phyloP scores from a whole-genome alignment of 2,113 vertebrate species.

The Mormoops blainvillei region DNA sequence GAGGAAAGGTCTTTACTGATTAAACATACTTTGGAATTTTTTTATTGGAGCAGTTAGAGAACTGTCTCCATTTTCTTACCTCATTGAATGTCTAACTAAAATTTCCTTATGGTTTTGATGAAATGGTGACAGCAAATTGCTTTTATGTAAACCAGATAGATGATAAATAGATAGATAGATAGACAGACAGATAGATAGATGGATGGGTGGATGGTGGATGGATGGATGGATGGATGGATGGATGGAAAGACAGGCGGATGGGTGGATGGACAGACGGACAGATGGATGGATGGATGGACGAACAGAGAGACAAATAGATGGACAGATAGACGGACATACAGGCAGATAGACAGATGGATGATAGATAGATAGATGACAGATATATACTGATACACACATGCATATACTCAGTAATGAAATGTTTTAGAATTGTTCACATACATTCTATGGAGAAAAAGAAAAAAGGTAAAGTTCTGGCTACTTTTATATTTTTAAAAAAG shows the following conservation, averaged over 20 bases:
- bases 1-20: neutral
- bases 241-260: no score
- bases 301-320: no score
- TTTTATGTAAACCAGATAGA: neutral
- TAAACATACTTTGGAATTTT: conserved; percentile 3
- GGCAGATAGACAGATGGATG: neutral
- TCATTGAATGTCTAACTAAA: conserved; percentile 49
- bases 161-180: neutral
- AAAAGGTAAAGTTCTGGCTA: neutral
- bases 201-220: no score
- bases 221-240: no score
- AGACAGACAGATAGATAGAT: no score
- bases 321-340: neutral
- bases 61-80: conserved; percentile 47
- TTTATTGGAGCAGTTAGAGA: conserved; percentile 42
- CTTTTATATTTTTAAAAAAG: neutral
- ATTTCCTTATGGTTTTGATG: conserved; percentile 50
- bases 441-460: neutral
- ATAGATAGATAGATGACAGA: neutral
- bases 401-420: neutral
- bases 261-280: no score
- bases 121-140: conserved; percentile 22
- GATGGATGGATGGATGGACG: no score
- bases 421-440: neutral
- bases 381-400: neutral